phyloP scores from a whole-genome alignment of 2,888 invertebrate genomes.

The Tinea pellionella region DNA sequence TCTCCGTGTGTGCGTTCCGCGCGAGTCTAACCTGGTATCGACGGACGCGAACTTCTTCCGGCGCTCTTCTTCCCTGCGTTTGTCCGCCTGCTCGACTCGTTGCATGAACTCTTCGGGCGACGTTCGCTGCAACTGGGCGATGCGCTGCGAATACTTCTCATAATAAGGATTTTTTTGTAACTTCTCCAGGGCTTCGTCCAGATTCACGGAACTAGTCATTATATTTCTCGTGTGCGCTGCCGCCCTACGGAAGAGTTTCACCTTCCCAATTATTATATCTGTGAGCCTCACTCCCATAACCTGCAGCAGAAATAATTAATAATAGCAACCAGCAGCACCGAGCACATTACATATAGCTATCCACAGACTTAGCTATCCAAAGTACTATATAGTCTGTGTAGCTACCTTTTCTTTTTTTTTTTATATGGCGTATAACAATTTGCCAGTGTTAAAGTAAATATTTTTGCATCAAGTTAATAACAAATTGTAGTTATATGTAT shows the following conservation, averaged over 20 bases:
- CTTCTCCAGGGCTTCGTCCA: slow-evolving; percentile 65
- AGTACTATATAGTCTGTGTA: no score
- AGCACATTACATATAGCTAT: no score
- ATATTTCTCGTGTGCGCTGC: slow-evolving; percentile 23
- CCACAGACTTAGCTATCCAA: no score
- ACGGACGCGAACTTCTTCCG: slow-evolving; percentile 40
- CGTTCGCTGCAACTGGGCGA: slow-evolving; percentile 77
- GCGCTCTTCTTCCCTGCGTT: slow-evolving; percentile 37
- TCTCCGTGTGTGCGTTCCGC: background rate
- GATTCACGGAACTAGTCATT: slow-evolving; percentile 41
- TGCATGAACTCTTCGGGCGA: slow-evolving; percentile 80
- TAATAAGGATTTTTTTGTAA: slow-evolving; percentile 80
- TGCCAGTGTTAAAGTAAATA: no score
- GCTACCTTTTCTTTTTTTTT: no score
- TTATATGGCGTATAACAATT: no score
- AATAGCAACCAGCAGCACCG: no score
- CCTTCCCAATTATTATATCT: no score
- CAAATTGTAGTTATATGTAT: no score
- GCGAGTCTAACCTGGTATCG: slow-evolving; percentile 40
- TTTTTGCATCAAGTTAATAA: no score
- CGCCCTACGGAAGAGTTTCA: background rate
- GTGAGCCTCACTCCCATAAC: no score
- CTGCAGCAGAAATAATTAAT: no score
- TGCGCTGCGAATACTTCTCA: slow-evolving; percentile 83
- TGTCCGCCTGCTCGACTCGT: slow-evolving; percentile 68